Conservation (phyloP, 2,797 vertebrate genomes). For the Dendrocincla tyrannina region DNA sequence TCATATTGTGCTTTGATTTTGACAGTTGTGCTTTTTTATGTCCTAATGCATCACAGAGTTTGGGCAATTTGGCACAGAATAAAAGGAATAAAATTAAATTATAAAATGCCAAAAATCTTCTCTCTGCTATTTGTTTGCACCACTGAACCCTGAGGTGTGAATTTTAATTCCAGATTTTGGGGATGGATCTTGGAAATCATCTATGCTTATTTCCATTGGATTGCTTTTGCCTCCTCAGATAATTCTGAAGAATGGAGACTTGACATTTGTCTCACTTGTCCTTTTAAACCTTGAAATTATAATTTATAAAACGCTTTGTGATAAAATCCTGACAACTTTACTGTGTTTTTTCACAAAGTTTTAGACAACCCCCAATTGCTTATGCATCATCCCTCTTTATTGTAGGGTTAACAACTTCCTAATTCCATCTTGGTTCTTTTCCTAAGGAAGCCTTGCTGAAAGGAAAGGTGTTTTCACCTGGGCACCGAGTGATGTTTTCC, state of each 20-base stretch:
- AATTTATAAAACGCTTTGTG: background rate
- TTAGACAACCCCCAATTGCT: background rate
- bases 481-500: accelerated
- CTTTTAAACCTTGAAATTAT: background rate
- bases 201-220: background rate
- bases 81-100: constrained; percentile 46
- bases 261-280: background rate
- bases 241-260: background rate
- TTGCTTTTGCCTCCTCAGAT: background rate
- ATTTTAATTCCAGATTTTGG: constrained; percentile 35
- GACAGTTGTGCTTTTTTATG: constrained; percentile 21
- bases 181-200: background rate
- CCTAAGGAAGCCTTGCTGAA: background rate
- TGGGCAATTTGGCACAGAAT: constrained; percentile 6
- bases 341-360: background rate
- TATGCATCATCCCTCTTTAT: background rate
- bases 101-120: constrained; percentile 3
- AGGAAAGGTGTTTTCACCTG: background rate
- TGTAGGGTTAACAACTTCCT: background rate
- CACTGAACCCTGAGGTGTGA: constrained; percentile 7
- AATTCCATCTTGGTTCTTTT: background rate
- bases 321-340: background rate
- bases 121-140: constrained; percentile 28
- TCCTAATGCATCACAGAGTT: background rate
- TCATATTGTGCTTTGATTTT: constrained; percentile 12